phyloP scores from a whole-genome alignment of 2,888 invertebrate genomes.

The Euplagia quadripunctaria region DNA sequence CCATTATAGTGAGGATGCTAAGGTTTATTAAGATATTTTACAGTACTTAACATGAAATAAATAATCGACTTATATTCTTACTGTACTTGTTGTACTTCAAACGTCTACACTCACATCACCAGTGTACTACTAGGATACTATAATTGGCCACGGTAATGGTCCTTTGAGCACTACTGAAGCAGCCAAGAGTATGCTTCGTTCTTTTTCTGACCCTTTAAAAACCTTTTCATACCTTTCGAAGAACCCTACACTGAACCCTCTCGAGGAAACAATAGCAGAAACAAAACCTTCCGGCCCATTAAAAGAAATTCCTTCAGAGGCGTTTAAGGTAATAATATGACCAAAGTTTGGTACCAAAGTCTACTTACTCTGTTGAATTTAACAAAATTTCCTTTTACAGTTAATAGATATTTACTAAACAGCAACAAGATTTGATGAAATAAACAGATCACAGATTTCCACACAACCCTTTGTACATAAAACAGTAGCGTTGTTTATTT shows the following conservation, averaged over 20 bases:
- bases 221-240: background rate
- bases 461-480: constrained; percentile 24
- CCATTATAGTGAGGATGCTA: too few relatives aligned
- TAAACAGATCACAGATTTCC: constrained; percentile 15
- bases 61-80: too few relatives aligned
- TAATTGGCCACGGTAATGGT: too few relatives aligned
- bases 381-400: background rate
- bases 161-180: too few relatives aligned
- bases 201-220: background rate
- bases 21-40: too few relatives aligned
- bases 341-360: background rate
- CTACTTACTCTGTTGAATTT: background rate
- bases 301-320: background rate
- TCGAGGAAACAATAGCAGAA: background rate
- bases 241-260: background rate
- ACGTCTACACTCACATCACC: too few relatives aligned
- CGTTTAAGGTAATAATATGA: background rate
- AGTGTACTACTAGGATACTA: too few relatives aligned
- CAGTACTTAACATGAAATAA: too few relatives aligned
- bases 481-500: constrained; percentile 38
- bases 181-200: too few relatives aligned
- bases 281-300: background rate
- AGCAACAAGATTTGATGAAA: background rate
- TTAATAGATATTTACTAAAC: constrained; percentile 1
- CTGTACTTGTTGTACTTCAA: too few relatives aligned